Evolutionary conservation across 2,797 vertebrate genomes (phyloP).

Genomic region (Bradypodion ventrale): DNA sequence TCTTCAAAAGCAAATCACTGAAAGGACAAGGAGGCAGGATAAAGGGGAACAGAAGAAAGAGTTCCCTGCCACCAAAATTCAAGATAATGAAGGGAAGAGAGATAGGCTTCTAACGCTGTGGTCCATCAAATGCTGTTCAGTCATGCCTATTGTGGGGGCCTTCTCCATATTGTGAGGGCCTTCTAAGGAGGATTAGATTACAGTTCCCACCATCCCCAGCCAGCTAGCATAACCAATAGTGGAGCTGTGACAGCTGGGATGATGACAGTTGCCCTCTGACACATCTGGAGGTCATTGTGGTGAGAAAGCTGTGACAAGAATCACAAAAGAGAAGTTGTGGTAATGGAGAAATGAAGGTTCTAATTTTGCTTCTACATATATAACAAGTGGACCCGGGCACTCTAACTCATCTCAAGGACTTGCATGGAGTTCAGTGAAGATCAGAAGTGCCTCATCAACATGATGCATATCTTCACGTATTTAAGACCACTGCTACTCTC

Average conservation of each 20-base stretch:
- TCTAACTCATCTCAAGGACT: not conserved
- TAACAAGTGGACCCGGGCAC: not conserved
- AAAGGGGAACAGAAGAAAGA: not conserved
- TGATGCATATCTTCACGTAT: not conserved
- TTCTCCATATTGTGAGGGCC: not conserved
- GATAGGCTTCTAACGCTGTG: not conserved
- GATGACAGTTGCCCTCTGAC: not conserved
- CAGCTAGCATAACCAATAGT: not conserved
- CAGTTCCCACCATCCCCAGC: not conserved
- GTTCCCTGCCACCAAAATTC: not conserved
- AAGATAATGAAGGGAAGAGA: too few species aligned
- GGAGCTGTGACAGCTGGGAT: not conserved
- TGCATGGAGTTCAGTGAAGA: not conserved
- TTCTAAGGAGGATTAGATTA: not conserved
- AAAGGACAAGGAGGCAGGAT: not conserved
- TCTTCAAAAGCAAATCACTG: slow-evolving; percentile 14
- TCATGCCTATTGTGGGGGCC: not conserved
- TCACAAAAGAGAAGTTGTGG: not conserved
- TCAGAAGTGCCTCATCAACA: not conserved
- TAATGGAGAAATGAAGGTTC: not conserved
- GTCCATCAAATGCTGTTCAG: not conserved
- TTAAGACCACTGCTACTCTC: too few species aligned
- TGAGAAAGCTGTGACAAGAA: not conserved
- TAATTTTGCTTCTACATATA: not conserved
- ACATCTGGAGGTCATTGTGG: not conserved